Conservation (phyloP, 2,888 invertebrate species). For the Zootermopsis nevadensis region DNA sequence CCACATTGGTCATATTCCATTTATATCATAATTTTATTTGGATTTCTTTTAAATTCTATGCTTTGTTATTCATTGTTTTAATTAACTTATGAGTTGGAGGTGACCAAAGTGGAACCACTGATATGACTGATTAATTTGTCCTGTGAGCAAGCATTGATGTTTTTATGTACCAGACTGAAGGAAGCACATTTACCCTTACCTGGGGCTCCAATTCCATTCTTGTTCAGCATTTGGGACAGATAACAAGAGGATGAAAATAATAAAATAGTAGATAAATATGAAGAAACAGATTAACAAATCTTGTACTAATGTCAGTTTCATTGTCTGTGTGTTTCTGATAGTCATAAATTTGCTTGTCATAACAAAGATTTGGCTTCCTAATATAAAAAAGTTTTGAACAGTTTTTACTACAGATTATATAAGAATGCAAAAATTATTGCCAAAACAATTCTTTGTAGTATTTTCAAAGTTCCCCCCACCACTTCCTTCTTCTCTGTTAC, state of each 20-base stretch:
- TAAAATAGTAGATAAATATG: slow-evolving; percentile 24
- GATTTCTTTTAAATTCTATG: no score
- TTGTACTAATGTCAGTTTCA: background rate
- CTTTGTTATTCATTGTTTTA: no score
- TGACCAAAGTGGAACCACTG: slow-evolving; percentile 25
- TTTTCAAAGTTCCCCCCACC: no score
- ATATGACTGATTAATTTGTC: background rate
- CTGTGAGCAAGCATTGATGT: background rate
- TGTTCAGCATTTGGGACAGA: slow-evolving; percentile 38
- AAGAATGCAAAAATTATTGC: no score
- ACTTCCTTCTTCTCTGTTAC: no score
- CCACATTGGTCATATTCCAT: background rate
- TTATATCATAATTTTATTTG: no score
- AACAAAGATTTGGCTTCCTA: no score
- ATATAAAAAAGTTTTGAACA: no score
- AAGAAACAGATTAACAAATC: slow-evolving; percentile 1
- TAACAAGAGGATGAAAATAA: slow-evolving; percentile 32
- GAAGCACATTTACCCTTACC: slow-evolving; percentile 35
- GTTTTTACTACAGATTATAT: no score
- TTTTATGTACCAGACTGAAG: background rate
- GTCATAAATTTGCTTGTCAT: no score
- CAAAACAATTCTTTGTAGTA: no score
- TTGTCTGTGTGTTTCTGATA: background rate
- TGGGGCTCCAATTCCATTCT: slow-evolving; percentile 19
- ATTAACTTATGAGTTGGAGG: background rate